Evolutionary conservation across 2,113 vertebrate species (phyloP).

Genomic region (Takifugu flavidus): DNA sequence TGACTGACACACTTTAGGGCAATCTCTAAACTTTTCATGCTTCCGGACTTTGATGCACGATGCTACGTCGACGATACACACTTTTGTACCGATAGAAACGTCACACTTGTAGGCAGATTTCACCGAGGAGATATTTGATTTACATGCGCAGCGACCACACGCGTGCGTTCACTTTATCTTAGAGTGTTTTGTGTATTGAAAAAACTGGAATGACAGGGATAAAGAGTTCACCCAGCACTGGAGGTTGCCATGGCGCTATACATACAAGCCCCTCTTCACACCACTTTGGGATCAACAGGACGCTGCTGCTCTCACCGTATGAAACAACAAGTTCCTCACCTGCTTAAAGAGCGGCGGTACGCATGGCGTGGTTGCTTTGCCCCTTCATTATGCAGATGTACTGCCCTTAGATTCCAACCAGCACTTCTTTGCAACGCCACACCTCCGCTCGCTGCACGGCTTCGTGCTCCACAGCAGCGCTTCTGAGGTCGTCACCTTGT

Average conservation of each 20-base stretch:
- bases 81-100: background rate
- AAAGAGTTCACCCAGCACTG: too few species aligned
- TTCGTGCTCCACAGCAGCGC: background rate
- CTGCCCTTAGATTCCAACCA: background rate
- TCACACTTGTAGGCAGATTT: too few species aligned
- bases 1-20: constrained; percentile 20
- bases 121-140: too few species aligned
- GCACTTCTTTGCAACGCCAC: background rate
- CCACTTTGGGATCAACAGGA: background rate
- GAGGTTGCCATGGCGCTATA: too few species aligned
- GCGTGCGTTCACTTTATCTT: too few species aligned
- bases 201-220: too few species aligned
- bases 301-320: background rate
- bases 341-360: too few species aligned
- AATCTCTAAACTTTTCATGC: constrained; percentile 20
- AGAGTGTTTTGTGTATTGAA: too few species aligned
- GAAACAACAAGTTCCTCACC: background rate
- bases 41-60: constrained; percentile 34
- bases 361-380: background rate
- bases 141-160: too few species aligned
- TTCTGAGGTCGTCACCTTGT: background rate
- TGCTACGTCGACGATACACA: constrained; percentile 6
- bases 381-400: constrained; percentile 30
- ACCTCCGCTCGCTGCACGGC: background rate
- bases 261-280: background rate